Percentiles rank a stretch among this genome's conserved stretches.
phyloP scores from a whole-genome alignment of 1,140 invertebrate species.

The Lanistes nyassanus region DNA sequence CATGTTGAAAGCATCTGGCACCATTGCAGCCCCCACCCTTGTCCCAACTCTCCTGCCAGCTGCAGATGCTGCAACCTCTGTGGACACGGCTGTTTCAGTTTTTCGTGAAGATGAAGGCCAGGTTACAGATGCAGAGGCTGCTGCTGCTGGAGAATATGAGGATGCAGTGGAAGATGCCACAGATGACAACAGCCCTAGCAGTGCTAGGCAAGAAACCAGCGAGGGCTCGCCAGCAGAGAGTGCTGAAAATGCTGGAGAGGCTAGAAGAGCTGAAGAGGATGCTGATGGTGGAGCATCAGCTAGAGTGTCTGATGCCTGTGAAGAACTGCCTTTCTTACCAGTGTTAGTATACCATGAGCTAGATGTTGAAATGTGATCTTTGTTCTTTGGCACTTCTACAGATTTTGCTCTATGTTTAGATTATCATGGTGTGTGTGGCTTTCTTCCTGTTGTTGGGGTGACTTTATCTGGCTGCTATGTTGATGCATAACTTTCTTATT shows the following conservation, averaged over 20 bases:
- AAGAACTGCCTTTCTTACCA: slow-evolving; percentile 4
- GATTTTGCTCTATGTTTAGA: neutral
- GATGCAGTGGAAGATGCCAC: neutral
- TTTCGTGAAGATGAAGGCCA: neutral
- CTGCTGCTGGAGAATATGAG: slow-evolving; percentile 7
- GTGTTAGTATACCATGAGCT: neutral
- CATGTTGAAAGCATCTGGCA: slow-evolving; percentile 39
- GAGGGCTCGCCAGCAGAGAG: slow-evolving; percentile 11
- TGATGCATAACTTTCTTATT: too few relatives aligned
- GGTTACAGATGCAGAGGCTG: neutral
- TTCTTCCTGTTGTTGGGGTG: too few relatives aligned
- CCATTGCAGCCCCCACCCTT: slow-evolving; percentile 34
- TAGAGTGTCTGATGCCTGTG: neutral
- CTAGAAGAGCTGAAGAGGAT: neutral
- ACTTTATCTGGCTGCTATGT: too few relatives aligned
- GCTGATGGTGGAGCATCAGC: slow-evolving; percentile 16
- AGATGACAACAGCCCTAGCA: neutral
- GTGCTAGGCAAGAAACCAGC: neutral
- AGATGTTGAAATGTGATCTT: neutral
- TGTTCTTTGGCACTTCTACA: neutral
- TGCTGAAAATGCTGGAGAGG: neutral
- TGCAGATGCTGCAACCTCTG: neutral
- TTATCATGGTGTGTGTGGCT: too few relatives aligned
- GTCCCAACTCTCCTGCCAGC: slow-evolving; percentile 23
- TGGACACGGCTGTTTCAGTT: slow-evolving; percentile 11